Base-by-base conservation (phyloP, 2,797 vertebrate species). In the Pantherophis alleghaniensis region DNA sequence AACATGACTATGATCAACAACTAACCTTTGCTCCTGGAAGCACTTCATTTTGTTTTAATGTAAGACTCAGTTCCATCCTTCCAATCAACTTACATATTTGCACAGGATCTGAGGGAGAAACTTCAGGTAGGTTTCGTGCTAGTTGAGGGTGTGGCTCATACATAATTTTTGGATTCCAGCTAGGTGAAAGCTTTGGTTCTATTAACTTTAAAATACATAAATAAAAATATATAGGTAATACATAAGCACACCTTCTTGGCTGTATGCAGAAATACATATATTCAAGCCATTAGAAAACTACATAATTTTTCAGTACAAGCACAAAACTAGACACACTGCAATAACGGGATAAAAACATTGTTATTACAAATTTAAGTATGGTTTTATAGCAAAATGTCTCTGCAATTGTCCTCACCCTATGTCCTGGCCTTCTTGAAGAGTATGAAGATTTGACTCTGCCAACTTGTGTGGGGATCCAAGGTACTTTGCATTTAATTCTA, bases 141-240 rank as follows among this genome's bases (percentile, higher is more conserved):
- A 99, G 98, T 91, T 99, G 99, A 1, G 99, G 99, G 96, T 99
- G 99, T 89, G 99, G 99, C 94, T 99, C 99, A 94, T 98, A 99
- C 91, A 98, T 98, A 91, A 99, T 99, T 98, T 99, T 99, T 93
- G 99, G 99, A 97, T 99, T 99, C 99, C 99, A 99, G 97, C 99
- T 99, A 9, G 99, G 99, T 59, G 99, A 99, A 86, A 99, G 98
- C 96, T 99, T 99, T 96, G 99, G 98, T 97, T 99, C 99, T 18
- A 98, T 98, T 97, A 99, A 99, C 99, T 99, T 96, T 16, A 93
- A 96, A 96, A 96, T 11, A 10, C 93, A 94, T 90, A 24, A 92
- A 90, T 66, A 55, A 96, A 97, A 74, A 11, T 26, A 90, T 79
- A 1, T n/a, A 74, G 51, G 51, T 53, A 53, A 53, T 53, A 53